A percentile compares a stretch with the other conserved stretches of the same genome.
These are phyloP conservation scores for Scleropages formosus DNA, from an alignment of 2,797 vertebrate species.

Conservation along the genomic window DNA sequence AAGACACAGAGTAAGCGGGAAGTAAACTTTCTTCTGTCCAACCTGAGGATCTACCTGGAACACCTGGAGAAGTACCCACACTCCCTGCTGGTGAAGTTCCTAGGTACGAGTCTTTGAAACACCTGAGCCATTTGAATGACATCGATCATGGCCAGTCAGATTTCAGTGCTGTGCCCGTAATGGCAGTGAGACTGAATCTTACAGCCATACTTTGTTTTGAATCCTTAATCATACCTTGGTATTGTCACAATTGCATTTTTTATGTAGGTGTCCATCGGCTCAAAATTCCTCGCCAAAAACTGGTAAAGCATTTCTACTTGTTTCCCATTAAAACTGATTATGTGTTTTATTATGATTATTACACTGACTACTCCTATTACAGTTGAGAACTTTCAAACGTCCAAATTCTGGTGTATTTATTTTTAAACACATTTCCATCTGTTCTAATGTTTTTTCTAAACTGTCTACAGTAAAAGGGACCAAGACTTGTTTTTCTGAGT, in stretches of 20 bases:
- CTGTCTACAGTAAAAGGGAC: too few species aligned
- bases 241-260: background rate
- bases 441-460: too few species aligned
- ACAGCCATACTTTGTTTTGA: background rate
- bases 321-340: background rate
- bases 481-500: too few species aligned
- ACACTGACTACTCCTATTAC: too few species aligned
- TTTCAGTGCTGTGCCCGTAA: background rate
- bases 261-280: constrained; percentile 55
- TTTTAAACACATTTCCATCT: too few species aligned
- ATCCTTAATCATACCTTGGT: background rate
- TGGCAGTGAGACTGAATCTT: background rate
- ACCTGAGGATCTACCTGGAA: constrained; percentile 65
- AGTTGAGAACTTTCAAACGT: too few species aligned
- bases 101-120: constrained; percentile 57
- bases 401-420: too few species aligned
- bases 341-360: too few species aligned
- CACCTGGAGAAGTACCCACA: constrained; percentile 72
- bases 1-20: constrained; percentile 72
- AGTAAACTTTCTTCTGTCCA: constrained; percentile 65
- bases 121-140: background rate
- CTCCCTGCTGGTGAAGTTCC: constrained; percentile 70
- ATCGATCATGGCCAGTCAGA: background rate
- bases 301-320: constrained; percentile 41
- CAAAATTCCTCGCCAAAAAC: constrained; percentile 46